A percentile compares a stretch with the other conserved stretches of the same genome.
Evolutionary conservation across 2,113 vertebrate genomes (phyloP).

Genomic region (Tachuris rubrigastra): DNA sequence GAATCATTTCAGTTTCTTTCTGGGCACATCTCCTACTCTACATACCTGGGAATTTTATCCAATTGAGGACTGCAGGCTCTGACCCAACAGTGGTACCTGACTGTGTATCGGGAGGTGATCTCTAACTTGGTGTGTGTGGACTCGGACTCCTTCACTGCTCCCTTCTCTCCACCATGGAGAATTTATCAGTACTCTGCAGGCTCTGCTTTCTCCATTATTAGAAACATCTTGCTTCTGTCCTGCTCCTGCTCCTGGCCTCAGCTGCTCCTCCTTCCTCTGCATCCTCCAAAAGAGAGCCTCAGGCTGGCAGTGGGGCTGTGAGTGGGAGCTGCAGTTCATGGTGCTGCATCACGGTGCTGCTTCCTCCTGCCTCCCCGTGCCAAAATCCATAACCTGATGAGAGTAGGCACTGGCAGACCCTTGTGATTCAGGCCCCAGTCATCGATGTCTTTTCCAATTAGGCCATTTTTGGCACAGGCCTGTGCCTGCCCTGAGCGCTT

Average conservation of each 20-base stretch:
- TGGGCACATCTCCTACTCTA: neutral
- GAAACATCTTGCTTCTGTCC: neutral
- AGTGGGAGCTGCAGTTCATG: neutral
- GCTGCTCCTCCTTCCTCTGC: neutral
- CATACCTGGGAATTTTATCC: neutral
- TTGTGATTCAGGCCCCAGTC: conserved; percentile 6
- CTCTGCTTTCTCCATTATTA: neutral
- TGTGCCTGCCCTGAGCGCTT: conserved; percentile 45
- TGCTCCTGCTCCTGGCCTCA: neutral
- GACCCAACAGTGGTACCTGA: neutral
- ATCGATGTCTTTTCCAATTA: conserved; percentile 42
- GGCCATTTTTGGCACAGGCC: conserved; percentile 14
- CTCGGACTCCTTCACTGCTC: neutral
- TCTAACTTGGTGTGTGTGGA: neutral
- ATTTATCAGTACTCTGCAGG: neutral
- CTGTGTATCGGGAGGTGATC: fast-evolving
- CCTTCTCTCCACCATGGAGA: neutral
- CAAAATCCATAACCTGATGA: neutral
- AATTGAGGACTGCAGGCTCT: neutral
- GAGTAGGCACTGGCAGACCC: neutral
- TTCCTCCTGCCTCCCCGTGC: neutral
- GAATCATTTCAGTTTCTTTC: neutral
- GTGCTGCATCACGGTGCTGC: neutral
- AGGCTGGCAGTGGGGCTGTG: neutral
- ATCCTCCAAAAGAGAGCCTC: neutral